Evolutionary conservation across 2,797 vertebrate species (phyloP).

Genomic region (Oreortyx pictus): DNA sequence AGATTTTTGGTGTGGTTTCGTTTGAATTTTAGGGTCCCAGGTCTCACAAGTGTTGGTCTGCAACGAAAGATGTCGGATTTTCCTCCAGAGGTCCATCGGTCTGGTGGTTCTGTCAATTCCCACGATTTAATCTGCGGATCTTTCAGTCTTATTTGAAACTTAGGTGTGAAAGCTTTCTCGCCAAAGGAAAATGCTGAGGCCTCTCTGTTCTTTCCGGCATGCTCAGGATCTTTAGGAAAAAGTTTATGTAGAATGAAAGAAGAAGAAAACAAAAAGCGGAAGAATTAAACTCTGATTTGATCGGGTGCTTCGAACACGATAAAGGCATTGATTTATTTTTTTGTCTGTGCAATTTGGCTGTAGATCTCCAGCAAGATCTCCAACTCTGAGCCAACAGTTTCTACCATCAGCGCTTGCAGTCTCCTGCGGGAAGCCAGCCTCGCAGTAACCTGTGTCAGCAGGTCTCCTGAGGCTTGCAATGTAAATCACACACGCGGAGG

Average conservation of each 20-base stretch:
- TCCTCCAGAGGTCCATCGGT: background rate
- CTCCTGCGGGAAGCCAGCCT: background rate
- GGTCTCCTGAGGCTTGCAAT: background rate
- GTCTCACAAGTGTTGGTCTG: background rate
- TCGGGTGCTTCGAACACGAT: background rate
- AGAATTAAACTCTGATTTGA: background rate
- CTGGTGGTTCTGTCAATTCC: background rate
- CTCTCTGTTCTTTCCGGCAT: background rate
- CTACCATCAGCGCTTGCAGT: background rate
- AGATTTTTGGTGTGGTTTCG: background rate
- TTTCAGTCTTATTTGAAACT: background rate
- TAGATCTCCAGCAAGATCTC: background rate
- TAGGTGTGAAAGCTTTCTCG: background rate
- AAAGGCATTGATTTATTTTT: background rate
- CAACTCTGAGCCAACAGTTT: background rate
- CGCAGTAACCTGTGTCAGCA: background rate
- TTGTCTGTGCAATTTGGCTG: background rate
- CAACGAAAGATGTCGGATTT: background rate
- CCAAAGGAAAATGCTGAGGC: background rate
- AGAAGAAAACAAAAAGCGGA: background rate
- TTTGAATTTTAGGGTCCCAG: background rate
- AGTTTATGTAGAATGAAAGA: background rate
- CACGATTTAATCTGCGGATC: background rate
- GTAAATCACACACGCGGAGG: background rate
- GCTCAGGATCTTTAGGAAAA: background rate